A percentile compares a stretch with the other conserved stretches of the same genome.
phyloP scores from a whole-genome alignment of 1,140 invertebrate genomes.

The Micrasema minimum region DNA sequence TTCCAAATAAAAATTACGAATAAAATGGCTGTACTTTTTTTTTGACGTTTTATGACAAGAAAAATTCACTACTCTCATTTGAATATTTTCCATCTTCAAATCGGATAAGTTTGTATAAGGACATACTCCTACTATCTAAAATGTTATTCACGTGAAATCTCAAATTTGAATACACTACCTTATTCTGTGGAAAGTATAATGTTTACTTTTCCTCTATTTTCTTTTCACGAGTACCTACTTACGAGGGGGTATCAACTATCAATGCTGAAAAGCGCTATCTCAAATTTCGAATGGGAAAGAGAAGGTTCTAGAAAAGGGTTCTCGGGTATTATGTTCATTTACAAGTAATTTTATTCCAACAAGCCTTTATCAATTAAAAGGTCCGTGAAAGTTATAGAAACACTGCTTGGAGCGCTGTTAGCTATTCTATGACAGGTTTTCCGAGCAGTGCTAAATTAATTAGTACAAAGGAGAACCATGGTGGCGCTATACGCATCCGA shows the following conservation, averaged over 20 bases:
- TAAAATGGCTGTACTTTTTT: too few species aligned
- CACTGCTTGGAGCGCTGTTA: slow-evolving; percentile 3
- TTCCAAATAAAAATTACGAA: too few species aligned
- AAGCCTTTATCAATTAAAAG: neutral
- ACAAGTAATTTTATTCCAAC: too few species aligned
- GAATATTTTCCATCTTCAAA: too few species aligned
- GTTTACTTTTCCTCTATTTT: too few species aligned
- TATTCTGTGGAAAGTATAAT: too few species aligned
- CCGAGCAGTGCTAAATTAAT: slow-evolving; percentile 25
- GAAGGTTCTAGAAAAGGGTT: slow-evolving; percentile 1
- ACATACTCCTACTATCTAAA: too few species aligned
- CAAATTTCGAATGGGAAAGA: slow-evolving; percentile 1
- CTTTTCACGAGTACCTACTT: neutral
- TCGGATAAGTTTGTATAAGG: too few species aligned
- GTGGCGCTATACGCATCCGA: slow-evolving; percentile 1
- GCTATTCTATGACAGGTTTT: slow-evolving; percentile 4
- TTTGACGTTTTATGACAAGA: too few species aligned
- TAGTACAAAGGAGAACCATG: slow-evolving; percentile 15
- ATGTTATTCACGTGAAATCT: too few species aligned
- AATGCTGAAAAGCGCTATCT: slow-evolving; percentile 13
- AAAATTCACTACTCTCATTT: too few species aligned
- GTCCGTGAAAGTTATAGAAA: neutral
- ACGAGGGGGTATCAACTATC: slow-evolving; percentile 9
- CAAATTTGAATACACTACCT: too few species aligned
- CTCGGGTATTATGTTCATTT: slow-evolving; percentile 9